These are phyloP conservation scores for Tokudaia muenninki DNA, from an alignment of 2,797 vertebrate genomes.

Conservation along the genomic window DNA sequence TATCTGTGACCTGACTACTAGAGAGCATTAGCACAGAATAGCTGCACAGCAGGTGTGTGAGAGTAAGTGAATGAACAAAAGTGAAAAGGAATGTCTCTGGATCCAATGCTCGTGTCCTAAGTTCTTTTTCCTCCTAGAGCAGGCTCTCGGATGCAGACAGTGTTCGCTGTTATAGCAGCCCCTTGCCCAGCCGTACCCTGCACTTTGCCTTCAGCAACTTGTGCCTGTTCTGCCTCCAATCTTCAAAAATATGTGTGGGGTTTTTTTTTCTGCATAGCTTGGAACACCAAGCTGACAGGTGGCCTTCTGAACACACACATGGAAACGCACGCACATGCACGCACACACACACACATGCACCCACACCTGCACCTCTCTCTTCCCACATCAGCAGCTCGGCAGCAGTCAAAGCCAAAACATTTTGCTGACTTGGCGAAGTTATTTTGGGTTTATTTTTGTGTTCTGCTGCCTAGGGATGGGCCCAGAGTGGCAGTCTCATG, in stretches of 20 bases:
- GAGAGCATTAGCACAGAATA: background rate
- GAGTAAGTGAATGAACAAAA: background rate
- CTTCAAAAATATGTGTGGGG: background rate
- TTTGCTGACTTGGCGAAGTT: constrained; percentile 48
- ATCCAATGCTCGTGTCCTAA: background rate
- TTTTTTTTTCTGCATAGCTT: background rate
- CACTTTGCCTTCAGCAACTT: background rate
- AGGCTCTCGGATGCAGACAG: background rate
- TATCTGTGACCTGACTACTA: background rate
- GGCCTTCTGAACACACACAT: constrained; percentile 8
- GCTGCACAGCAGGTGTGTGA: background rate
- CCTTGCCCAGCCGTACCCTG: background rate
- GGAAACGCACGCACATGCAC: background rate
- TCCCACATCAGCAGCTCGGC: background rate
- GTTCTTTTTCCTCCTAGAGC: background rate
- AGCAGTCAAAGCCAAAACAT: background rate
- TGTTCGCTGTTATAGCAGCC: background rate
- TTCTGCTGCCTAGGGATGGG: background rate
- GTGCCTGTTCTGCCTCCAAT: background rate
- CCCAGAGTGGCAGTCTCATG: background rate
- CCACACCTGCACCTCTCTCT: background rate
- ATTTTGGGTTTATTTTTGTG: background rate
- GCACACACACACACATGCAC: background rate
- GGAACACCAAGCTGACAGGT: constrained; percentile 42
- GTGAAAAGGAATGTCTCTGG: background rate